Base-by-base conservation (phyloP, 2,113 vertebrate species). In the Cololabis saira region DNA sequence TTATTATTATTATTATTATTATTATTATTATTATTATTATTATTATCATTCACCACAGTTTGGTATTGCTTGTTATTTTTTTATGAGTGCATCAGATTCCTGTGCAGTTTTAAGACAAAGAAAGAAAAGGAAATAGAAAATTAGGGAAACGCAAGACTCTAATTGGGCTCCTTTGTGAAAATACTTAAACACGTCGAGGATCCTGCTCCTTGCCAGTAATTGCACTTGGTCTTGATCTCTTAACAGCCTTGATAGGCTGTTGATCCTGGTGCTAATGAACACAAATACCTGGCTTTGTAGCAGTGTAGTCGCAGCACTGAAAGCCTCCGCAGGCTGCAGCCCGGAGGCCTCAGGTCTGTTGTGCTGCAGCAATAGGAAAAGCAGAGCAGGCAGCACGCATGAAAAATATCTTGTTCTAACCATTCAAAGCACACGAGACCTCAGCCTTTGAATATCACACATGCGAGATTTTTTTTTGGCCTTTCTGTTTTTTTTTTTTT, bases 211-310 rank as follows among this genome's bases (percentile, higher is more conserved):
- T 64, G 78, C 72, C 69, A 61, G 83, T 89, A 85, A 86, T 88
- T 89, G 81, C 74, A 65, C 77, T 87, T 74, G 72, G 76, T 82
- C 86, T 80, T 78, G 85, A 88, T 78, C 89, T 88, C 77, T 67
- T 76, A 88, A 87, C 78, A 84, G 82, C 68, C 78, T 52, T 67
- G 88, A 75, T 89, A 82, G 89, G 81, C 81, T 90, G 88, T 90
- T 91, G 90, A 91, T 92, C 89, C 88, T 61, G 78, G 82, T 76
- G 89, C 89, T 91, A 91, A 91, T 89, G 86, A 85, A 90, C 85
- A 83, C 83, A 91, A 89, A 91, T 87, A 87, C 82, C 82, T 84
- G 82, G 81, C 87, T 89, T 88, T 92, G 83, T 56, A 57, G 74
- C 75, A 9, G 59, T 47, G 61, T 50, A 57, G 54, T 41, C 63